Conservation (phyloP, 2,113 vertebrate genomes). For the Neodon shergylaensis region DNA sequence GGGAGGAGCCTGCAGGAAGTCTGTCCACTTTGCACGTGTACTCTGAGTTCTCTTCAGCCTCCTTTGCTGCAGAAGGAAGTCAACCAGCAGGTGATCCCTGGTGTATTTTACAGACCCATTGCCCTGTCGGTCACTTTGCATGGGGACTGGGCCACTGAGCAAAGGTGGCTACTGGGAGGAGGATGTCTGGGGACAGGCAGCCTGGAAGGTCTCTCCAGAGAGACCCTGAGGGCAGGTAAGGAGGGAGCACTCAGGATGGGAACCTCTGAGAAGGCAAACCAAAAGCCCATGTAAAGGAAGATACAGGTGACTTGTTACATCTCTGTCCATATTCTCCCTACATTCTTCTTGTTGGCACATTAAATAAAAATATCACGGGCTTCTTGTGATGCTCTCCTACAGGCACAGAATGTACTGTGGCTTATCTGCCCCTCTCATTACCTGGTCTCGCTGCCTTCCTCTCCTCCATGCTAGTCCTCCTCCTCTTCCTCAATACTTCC, state of each 20-base stretch:
- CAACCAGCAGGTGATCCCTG: fast-evolving
- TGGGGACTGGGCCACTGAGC: background rate
- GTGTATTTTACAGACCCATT: fast-evolving
- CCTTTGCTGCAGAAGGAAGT: background rate
- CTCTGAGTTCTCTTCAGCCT: fast-evolving
- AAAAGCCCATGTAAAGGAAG: background rate
- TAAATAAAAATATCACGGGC: background rate
- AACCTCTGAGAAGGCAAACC: background rate
- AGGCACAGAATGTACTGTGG: background rate
- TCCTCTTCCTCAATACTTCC: background rate
- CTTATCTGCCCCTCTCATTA: background rate
- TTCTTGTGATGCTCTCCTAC: background rate
- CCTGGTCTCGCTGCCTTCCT: background rate
- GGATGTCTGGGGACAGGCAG: background rate
- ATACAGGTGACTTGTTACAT: too few species aligned
- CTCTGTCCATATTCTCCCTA: background rate
- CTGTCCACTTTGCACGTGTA: fast-evolving
- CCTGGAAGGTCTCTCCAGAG: background rate
- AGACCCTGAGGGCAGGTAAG: background rate
- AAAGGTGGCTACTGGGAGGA: background rate
- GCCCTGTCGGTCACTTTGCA: background rate
- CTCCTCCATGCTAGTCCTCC: background rate
- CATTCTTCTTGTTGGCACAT: background rate
- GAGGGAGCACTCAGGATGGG: background rate
- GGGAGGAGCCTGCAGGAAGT: background rate